Conservation (phyloP, 2,888 invertebrate species). For the Leucophenga maculata region DNA sequence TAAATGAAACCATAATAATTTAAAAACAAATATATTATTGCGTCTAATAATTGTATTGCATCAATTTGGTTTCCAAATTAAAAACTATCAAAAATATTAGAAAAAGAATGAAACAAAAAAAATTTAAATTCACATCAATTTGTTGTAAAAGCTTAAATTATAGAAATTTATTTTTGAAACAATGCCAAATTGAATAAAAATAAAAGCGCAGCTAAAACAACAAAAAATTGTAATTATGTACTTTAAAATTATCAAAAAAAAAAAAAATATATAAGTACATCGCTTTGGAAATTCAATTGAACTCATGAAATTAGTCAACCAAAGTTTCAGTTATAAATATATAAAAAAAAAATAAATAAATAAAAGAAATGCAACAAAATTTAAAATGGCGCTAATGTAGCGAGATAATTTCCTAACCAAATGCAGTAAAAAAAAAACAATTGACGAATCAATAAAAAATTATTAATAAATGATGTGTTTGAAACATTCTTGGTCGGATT, state of each 20-base stretch:
- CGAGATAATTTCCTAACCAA: neutral
- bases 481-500: neutral
- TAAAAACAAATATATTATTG: conserved; percentile 44
- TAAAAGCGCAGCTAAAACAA: too few species aligned
- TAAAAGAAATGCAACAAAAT: conserved; percentile 46
- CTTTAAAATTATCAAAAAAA: conserved; percentile 40
- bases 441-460: neutral
- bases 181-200: too few species aligned
- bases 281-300: too few species aligned
- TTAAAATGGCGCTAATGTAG: neutral
- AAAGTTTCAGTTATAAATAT: too few species aligned
- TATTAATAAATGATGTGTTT: neutral
- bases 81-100: conserved; percentile 12
- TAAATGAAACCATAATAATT: conserved; percentile 29
- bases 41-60: conserved; percentile 28
- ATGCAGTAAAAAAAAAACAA: conserved; percentile 43
- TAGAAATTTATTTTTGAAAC: too few species aligned
- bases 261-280: conserved; percentile 64
- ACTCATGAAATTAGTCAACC: too few species aligned
- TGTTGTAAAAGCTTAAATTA: too few species aligned
- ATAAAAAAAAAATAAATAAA: too few species aligned
- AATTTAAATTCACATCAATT: neutral
- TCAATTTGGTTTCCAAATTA: neutral
- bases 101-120: conserved; percentile 37
- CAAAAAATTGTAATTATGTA: too few species aligned